Evolutionary conservation across 1,140 invertebrate genomes (phyloP).

Genomic region (Drosophila orena): DNA sequence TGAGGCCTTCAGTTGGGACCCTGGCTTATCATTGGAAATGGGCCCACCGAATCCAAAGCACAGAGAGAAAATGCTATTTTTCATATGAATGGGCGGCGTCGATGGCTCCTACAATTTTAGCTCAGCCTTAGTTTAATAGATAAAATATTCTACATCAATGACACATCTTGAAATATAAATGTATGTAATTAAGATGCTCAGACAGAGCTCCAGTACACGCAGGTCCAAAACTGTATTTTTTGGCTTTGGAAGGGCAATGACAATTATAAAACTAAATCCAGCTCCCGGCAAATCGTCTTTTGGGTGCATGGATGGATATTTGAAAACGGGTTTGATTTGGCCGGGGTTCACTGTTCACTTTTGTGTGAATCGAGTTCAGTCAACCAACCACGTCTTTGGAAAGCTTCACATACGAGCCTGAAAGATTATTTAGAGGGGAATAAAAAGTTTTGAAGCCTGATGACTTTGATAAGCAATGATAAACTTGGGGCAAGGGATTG

Average conservation of each 20-base stretch:
- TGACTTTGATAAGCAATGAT: constrained; percentile 4
- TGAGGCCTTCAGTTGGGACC: constrained; percentile 21
- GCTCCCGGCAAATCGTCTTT: constrained; percentile 22
- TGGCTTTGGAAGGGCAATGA: constrained; percentile 14
- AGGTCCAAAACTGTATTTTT: not conserved
- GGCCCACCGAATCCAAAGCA: constrained; percentile 14
- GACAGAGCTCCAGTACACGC: too few relatives aligned
- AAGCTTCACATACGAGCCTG: constrained; percentile 6
- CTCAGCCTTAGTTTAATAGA: not conserved
- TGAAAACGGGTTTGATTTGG: constrained; percentile 32
- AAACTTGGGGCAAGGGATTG: not conserved
- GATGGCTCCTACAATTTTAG: too few relatives aligned
- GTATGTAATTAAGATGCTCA: too few relatives aligned
- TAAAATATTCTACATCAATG: too few relatives aligned
- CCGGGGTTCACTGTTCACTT: constrained; percentile 30
- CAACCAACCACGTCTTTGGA: constrained; percentile 33
- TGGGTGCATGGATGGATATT: constrained; percentile 21
- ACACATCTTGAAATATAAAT: too few relatives aligned
- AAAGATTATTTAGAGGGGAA: constrained; percentile 10
- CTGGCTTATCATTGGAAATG: constrained; percentile 35
- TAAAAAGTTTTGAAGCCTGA: not conserved
- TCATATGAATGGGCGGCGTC: too few relatives aligned
- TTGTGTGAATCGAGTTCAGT: constrained; percentile 32
- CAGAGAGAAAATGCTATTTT: constrained; percentile 6
- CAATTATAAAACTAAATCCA: constrained; percentile 8